These are phyloP conservation scores for Ptiloglossa arizonensis DNA, from an alignment of 1,140 invertebrate genomes.

Conservation along the genomic window DNA sequence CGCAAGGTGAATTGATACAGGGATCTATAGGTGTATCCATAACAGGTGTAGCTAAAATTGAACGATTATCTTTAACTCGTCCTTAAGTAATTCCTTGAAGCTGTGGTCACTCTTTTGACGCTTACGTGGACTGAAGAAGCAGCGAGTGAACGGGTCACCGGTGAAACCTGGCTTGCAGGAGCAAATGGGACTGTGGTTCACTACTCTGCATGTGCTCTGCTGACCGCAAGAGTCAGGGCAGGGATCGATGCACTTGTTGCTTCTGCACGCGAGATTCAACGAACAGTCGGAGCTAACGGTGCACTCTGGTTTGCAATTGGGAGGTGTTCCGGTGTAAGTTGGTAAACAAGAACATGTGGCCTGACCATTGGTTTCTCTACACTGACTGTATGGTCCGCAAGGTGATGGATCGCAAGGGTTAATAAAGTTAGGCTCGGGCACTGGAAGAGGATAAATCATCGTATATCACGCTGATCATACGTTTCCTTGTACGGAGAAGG, in stretches of 20 bases:
- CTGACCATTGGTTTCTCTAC: constrained; percentile 82
- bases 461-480: background rate
- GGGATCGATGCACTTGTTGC: constrained; percentile 86
- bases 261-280: constrained; percentile 85
- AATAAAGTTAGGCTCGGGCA: constrained; percentile 41
- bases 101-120: background rate
- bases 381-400: constrained; percentile 88
- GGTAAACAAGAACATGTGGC: constrained; percentile 87
- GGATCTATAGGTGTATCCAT: constrained; percentile 67
- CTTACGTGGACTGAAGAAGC: constrained; percentile 76
- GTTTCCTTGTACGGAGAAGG: background rate
- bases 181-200: constrained; percentile 88
- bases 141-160: constrained; percentile 84
- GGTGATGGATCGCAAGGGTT: constrained; percentile 87
- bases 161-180: constrained; percentile 83
- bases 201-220: constrained; percentile 86
- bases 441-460: background rate
- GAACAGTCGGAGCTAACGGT: constrained; percentile 86
- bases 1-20: constrained; percentile 85
- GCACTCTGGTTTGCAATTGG: constrained; percentile 86
- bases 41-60: constrained; percentile 4
- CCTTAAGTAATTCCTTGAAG: too few species aligned
- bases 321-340: constrained; percentile 85
- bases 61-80: background rate
- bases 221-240: constrained; percentile 87